A percentile compares a stretch with the other conserved stretches of the same genome.
These are phyloP conservation scores for Cheilosia variabilis DNA, from an alignment of 2,888 invertebrate species.

Conservation along the genomic window DNA sequence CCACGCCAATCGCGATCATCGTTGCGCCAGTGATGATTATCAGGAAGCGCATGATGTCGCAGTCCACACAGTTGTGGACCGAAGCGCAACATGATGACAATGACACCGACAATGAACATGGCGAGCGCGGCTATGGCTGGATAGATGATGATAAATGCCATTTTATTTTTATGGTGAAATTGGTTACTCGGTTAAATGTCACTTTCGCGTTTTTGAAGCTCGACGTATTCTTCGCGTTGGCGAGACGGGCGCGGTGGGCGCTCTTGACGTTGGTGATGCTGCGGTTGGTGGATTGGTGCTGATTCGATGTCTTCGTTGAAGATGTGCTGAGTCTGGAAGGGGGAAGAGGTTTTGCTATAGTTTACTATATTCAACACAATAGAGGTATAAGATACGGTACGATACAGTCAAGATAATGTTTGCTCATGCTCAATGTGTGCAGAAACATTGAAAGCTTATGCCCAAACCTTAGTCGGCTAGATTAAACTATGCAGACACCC, in stretches of 20 bases:
- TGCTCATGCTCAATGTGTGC: too few species aligned
- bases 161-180: slow-evolving; percentile 77
- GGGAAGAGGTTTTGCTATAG: not conserved
- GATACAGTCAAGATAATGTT: too few species aligned
- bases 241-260: slow-evolving; percentile 81
- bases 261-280: slow-evolving; percentile 77
- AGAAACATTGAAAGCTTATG: too few species aligned
- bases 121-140: slow-evolving; percentile 90
- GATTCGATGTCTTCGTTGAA: slow-evolving; percentile 80
- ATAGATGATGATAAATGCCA: slow-evolving; percentile 90
- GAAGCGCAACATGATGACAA: slow-evolving; percentile 90
- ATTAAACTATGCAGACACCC: too few species aligned
- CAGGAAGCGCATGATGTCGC: slow-evolving; percentile 88
- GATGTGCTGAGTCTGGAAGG: slow-evolving; percentile 77
- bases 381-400: not conserved
- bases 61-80: slow-evolving; percentile 89
- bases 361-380: not conserved
- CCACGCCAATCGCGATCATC: slow-evolving; percentile 86
- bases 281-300: slow-evolving; percentile 77
- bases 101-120: slow-evolving; percentile 89
- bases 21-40: slow-evolving; percentile 83
- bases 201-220: slow-evolving; percentile 91
- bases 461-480: too few species aligned
- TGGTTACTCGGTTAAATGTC: slow-evolving; percentile 86
- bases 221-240: slow-evolving; percentile 85